These are phyloP conservation scores for Ataeniobius toweri DNA, from an alignment of 2,797 vertebrate species.

Conservation along the genomic window DNA sequence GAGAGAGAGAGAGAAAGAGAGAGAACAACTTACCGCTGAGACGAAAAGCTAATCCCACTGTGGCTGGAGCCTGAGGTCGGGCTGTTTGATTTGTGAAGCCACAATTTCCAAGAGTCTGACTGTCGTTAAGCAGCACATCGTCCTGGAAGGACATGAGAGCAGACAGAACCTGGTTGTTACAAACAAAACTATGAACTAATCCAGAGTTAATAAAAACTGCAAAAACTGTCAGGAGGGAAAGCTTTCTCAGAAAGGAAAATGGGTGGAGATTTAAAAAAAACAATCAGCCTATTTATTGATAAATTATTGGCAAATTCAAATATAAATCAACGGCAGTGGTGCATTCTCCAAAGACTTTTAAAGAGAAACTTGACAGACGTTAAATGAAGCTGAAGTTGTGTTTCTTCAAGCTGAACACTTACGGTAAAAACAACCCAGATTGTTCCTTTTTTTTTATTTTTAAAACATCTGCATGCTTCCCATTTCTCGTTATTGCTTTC, in stretches of 20 bases:
- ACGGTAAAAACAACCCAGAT: not conserved
- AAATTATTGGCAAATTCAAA: not conserved
- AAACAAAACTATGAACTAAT: not conserved
- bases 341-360: not conserved
- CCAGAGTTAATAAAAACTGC: not conserved
- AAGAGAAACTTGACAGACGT: not conserved
- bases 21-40: slow-evolving; percentile 65
- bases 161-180: not conserved
- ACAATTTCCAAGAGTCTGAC: slow-evolving; percentile 88
- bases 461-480: not conserved
- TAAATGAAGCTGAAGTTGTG: not conserved
- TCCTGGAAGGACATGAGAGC: slow-evolving; percentile 72
- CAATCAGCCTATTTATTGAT: no score
- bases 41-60: slow-evolving; percentile 85
- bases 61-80: slow-evolving; percentile 91
- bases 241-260: not conserved
- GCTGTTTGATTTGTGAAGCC: slow-evolving; percentile 95
- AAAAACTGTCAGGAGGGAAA: no score
- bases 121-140: slow-evolving; percentile 88
- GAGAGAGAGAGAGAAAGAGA: no score
- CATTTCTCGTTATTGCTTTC: not conserved
- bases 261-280: not conserved
- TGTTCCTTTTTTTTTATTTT: not conserved
- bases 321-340: no score
- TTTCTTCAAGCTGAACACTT: not conserved